Evolutionary conservation across 2,113 vertebrate genomes (phyloP).

Genomic region (Serinus canaria): DNA sequence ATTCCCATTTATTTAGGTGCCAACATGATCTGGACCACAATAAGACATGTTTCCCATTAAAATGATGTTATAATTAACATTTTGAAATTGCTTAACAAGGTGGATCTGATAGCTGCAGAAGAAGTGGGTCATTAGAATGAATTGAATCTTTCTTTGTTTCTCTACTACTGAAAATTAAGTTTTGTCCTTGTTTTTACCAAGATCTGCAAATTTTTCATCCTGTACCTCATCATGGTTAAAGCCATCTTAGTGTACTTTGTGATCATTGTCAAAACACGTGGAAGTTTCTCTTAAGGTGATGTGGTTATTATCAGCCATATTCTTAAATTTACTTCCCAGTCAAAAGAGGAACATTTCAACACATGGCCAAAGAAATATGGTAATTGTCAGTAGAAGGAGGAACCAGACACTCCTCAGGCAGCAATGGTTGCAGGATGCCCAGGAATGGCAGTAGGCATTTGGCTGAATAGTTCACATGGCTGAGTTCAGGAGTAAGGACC

Average conservation of each 20-base stretch:
- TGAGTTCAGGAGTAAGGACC: not conserved
- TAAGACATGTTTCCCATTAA: not conserved
- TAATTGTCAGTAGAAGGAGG: not conserved
- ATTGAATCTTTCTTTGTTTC: not conserved
- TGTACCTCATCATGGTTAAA: not conserved
- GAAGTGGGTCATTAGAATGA: not conserved
- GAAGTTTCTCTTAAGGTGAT: not conserved
- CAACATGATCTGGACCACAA: not conserved
- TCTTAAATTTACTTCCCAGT: not conserved
- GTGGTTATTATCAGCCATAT: not conserved
- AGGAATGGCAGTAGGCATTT: not conserved
- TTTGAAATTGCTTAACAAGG: not conserved
- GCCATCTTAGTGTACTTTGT: not conserved
- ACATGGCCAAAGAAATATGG: not conserved
- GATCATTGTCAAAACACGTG: not conserved
- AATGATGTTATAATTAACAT: not conserved
- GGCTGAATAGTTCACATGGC: not conserved
- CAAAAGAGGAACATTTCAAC: not conserved
- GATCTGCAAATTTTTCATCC: not conserved
- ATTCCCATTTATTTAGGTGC: not conserved
- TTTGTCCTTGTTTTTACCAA: not conserved
- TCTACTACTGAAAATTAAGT: not conserved
- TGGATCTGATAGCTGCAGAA: not conserved
- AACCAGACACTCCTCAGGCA: not conserved
- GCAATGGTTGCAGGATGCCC: not conserved